Evolutionary conservation across 2,113 vertebrate species (phyloP).

Genomic region (Stegastes partitus): DNA sequence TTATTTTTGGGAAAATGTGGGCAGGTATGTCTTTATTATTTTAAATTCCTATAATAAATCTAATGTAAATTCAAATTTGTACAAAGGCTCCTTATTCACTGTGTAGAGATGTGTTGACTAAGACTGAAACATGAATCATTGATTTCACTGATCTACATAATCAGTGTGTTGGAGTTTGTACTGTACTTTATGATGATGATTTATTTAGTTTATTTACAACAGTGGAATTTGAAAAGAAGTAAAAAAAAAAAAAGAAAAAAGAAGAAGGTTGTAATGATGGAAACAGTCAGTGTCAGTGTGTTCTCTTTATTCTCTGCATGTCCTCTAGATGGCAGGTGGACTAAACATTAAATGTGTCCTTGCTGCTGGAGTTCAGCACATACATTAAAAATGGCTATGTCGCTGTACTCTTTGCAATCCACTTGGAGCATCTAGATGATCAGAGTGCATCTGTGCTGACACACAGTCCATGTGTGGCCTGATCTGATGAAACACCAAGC

Average conservation of each 20-base stretch:
- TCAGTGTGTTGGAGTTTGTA: constrained; percentile 61
- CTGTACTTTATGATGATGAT: constrained; percentile 55
- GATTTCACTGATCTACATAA: constrained; percentile 26
- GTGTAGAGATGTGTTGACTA: constrained; percentile 13
- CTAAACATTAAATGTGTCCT: constrained; percentile 30
- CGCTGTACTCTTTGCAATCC: neutral
- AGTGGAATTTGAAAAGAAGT: constrained; percentile 52
- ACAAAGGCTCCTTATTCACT: constrained; percentile 22
- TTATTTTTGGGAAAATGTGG: neutral
- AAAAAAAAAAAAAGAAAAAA: too few relatives aligned
- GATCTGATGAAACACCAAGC: constrained; percentile 26
- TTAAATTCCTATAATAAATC: constrained; percentile 27
- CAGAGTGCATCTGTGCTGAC: neutral
- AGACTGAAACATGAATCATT: constrained; percentile 25
- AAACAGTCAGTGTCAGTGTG: constrained; percentile 7
- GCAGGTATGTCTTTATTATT: constrained; percentile 24
- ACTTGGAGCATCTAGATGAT: neutral
- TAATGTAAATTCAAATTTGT: constrained; percentile 59
- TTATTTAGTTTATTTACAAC: constrained; percentile 51
- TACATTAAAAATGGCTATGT: constrained; percentile 1
- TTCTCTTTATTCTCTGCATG: constrained; percentile 7
- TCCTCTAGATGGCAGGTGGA: constrained; percentile 58
- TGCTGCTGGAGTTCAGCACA: constrained; percentile 12
- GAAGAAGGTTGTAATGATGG: constrained; percentile 15
- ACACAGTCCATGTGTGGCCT: constrained; percentile 7